Conservation (phyloP, 2,888 invertebrate species). For the Epistrophe grossulariae region DNA sequence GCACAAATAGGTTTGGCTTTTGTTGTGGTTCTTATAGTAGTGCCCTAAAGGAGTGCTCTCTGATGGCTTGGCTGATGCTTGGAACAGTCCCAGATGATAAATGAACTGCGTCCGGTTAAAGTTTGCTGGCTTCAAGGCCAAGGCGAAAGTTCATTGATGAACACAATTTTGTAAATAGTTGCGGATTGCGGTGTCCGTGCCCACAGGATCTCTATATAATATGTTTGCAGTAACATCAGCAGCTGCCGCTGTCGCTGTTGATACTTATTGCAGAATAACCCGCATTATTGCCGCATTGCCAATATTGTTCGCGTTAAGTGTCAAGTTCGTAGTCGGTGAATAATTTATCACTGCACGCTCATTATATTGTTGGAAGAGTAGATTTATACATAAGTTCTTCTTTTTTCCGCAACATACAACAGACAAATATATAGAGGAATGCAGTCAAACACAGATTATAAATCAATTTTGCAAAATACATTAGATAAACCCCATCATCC, state of each 20-base stretch:
- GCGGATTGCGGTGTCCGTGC: conserved; percentile 1
- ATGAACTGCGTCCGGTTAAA: conserved; percentile 74
- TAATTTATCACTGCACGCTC: conserved; percentile 72
- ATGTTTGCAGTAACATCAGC: conserved; percentile 15
- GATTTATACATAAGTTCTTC: conserved; percentile 8
- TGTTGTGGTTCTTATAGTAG: conserved; percentile 1
- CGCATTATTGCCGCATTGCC: conserved; percentile 63
- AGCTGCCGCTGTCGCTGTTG: background rate
- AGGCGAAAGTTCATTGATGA: conserved; percentile 75
- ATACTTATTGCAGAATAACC: conserved; percentile 10
- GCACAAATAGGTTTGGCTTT: conserved; percentile 45
- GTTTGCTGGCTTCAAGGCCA: conserved; percentile 69
- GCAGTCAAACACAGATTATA: conserved; percentile 60
- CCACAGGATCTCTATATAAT: conserved; percentile 4
- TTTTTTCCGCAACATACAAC: conserved; percentile 18
- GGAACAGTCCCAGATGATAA: conserved; percentile 59
- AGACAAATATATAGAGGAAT: conserved; percentile 50
- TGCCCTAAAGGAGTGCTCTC: conserved; percentile 39
- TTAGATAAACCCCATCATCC: conserved; percentile 37
- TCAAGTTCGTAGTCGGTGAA: conserved; percentile 65
- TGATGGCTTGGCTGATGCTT: conserved; percentile 1
- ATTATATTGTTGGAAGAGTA: conserved; percentile 63
- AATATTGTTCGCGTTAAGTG: conserved; percentile 72
- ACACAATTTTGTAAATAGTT: conserved; percentile 40
- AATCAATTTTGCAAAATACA: conserved; percentile 65